A percentile compares a stretch with the other conserved stretches of the same genome.
phyloP scores from a whole-genome alignment of 2,797 vertebrate genomes.

The Orestias chungarensis region DNA sequence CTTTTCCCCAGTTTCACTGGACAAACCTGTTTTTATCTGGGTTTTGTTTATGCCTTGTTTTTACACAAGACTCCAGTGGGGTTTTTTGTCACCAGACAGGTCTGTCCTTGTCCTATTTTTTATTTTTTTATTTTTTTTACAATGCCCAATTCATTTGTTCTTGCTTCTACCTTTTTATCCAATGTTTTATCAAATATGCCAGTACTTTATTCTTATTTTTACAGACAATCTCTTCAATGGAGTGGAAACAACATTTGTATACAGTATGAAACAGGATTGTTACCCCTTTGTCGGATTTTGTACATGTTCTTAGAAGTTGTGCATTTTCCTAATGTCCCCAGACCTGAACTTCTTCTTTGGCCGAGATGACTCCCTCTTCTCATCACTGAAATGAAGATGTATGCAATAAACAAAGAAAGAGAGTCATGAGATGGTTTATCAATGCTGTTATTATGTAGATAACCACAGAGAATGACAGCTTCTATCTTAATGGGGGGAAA shows the following conservation, averaged over 20 bases:
- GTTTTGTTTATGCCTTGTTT: not conserved
- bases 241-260: not conserved
- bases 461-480: not conserved
- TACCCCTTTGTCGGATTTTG: conserved; percentile 89
- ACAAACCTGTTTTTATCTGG: not conserved
- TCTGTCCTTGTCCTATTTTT: too few relatives aligned
- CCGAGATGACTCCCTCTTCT: conserved; percentile 71
- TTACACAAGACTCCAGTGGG: too few relatives aligned
- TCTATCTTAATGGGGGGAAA: conserved; percentile 19
- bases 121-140: too few relatives aligned
- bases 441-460: conserved; percentile 4
- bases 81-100: too few relatives aligned
- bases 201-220: not conserved
- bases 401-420: conserved; percentile 2
- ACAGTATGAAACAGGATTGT: not conserved
- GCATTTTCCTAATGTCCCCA: conserved; percentile 86
- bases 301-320: conserved; percentile 93
- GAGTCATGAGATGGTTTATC: conserved; percentile 25
- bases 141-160: too few relatives aligned
- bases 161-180: too few relatives aligned
- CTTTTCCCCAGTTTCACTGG: not conserved
- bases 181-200: too few relatives aligned
- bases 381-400: conserved; percentile 67
- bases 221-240: not conserved
- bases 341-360: conserved; percentile 80